Evolutionary conservation across 2,888 invertebrate genomes (phyloP).

Genomic region (Lordiphosa andalusiaca): DNA sequence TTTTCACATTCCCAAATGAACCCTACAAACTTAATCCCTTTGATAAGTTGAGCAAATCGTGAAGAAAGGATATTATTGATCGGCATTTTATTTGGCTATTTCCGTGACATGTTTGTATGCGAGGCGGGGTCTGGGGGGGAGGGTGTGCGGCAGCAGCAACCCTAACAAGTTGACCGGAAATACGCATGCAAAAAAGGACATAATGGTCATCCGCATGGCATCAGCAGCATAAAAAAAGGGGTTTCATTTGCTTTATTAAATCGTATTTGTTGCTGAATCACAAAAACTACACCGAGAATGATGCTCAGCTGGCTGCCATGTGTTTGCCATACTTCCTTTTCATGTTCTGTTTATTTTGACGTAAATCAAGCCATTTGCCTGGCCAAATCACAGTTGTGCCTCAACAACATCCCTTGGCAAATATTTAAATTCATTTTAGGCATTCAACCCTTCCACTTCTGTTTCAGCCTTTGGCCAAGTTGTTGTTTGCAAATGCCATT

Average conservation of each 20-base stretch:
- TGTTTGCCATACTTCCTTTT: conserved; percentile 34
- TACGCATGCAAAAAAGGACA: conserved; percentile 36
- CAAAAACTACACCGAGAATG: conserved; percentile 17
- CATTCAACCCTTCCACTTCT: conserved; percentile 28
- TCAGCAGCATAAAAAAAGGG: conserved; percentile 25
- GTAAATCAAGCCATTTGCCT: conserved; percentile 60
- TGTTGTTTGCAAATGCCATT: conserved; percentile 15
- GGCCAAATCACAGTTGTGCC: conserved; percentile 38
- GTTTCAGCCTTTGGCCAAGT: background rate
- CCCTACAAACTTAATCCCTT: conserved; percentile 60
- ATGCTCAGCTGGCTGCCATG: conserved; percentile 20
- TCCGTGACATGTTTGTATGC: conserved; percentile 37
- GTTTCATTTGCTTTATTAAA: conserved; percentile 63
- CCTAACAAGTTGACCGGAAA: conserved; percentile 52
- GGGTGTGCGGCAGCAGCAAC: conserved; percentile 26
- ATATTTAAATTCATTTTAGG: conserved; percentile 62
- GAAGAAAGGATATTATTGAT: conserved; percentile 61
- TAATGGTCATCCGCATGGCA: conserved; percentile 6
- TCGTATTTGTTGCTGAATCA: conserved; percentile 63
- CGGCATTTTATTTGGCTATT: conserved; percentile 61
- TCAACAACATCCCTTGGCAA: conserved; percentile 33
- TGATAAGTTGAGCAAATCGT: conserved; percentile 47
- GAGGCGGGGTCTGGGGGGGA: conserved; percentile 7
- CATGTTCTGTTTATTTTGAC: conserved; percentile 54
- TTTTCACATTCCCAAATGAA: conserved; percentile 51